Percentiles rank a stretch among this genome's conserved stretches.
Evolutionary conservation across 2,888 invertebrate species (phyloP).

Genomic region (Tachystola acroxantha): DNA sequence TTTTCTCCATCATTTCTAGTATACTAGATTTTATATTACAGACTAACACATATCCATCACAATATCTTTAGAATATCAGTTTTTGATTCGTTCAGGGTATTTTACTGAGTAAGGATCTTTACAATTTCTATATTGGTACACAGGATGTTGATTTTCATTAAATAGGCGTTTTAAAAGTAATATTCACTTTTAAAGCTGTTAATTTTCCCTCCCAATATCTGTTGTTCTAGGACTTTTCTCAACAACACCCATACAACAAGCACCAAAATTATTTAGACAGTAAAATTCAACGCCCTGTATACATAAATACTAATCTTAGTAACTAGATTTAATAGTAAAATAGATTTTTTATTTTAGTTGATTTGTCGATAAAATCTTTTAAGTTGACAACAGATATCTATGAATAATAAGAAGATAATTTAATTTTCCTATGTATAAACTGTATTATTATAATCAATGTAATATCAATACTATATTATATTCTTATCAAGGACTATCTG

Average conservation of each 20-base stretch:
- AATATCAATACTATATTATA: conserved; percentile 13
- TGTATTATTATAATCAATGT: not conserved
- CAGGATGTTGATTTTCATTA: not conserved
- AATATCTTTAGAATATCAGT: conserved; percentile 77
- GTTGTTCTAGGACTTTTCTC: too few species aligned
- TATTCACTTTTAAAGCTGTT: too few species aligned
- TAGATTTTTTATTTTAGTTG: conserved; percentile 41
- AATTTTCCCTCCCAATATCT: too few species aligned
- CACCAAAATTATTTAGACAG: not conserved
- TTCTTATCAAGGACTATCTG: conserved; percentile 32
- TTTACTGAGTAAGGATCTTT: conserved; percentile 26
- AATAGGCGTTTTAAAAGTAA: not conserved
- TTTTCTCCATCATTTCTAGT: not conserved
- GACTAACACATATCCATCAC: conserved; percentile 72
- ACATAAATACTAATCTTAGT: conserved; percentile 6
- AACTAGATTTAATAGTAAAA: conserved; percentile 45
- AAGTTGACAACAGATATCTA: conserved; percentile 51
- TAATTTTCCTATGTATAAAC: not conserved
- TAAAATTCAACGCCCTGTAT: conserved; percentile 6
- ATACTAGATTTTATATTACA: not conserved
- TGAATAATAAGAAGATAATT: not conserved
- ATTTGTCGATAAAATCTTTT: conserved; percentile 74
- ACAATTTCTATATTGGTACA: not conserved
- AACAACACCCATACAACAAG: not conserved
- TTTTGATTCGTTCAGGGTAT: conserved; percentile 63